Base-by-base conservation (phyloP, 2,797 vertebrate genomes). In the Brachymystax lenok region DNA sequence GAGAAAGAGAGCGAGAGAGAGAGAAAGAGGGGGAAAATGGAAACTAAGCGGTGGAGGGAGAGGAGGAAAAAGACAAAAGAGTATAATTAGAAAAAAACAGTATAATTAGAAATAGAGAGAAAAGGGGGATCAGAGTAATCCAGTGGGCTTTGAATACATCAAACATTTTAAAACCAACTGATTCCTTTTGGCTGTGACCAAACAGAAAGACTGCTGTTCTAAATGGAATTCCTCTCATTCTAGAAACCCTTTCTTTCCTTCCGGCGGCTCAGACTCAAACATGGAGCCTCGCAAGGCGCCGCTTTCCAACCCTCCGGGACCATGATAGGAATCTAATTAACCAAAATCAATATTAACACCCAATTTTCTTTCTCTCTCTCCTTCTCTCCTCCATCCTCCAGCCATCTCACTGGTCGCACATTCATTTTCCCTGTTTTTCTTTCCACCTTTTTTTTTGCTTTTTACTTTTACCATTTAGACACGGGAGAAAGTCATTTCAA, bases 281-380 rank as follows among this genome's bases (percentile, higher is more conserved):
- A 87, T 67, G 8, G 72, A 56, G 84, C 70, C 72, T 46, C 2
- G 19, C 54, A n/a, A 59, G 54, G 17, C 1, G 74, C 33, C 28
- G 75, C 77, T 84, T 81, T 81, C 77, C 82, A 82, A 80, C 86
- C 85, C 82, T 88, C 87, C 84, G 82, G 89, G 90, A 61, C 54
- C 82, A 77, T 82, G 89, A 91, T 84, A 88, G 90, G 88, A 92
- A 94, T 93, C 90, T 93, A 93, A 93, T 94, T 94, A 94, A 92
- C 88, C 75, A 86, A 90, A 90, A 93, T 94, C 92, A 92, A 94
- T 94, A 93, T 93, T 92, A 91, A 90, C 87, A 87, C 87, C 82
- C 75, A 79, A 74, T 67, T 74, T 81, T 86, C 82, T 87, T 71
- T 80, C 77, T 77, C 82, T 66, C 64, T 71, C 46, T 13, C 69